Base-by-base conservation (phyloP, 2,113 vertebrate genomes). In the Hemibagrus wyckioides region DNA sequence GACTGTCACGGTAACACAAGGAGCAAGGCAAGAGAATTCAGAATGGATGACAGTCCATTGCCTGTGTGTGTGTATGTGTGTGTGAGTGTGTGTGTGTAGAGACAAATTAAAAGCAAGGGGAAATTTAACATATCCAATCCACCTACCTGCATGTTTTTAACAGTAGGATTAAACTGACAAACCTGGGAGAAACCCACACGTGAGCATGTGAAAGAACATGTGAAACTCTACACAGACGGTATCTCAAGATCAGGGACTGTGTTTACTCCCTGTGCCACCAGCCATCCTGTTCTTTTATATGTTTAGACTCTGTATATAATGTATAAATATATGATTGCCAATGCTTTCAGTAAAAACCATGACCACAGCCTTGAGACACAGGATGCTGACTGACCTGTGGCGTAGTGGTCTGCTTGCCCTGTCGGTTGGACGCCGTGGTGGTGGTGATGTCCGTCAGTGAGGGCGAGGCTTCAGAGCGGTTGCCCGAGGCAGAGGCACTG, bases 401-500 rank as follows among this genome's bases (percentile, higher is more conserved):
- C 0, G 95, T 97, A 5, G 96, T 96, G 0, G 97, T 97, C 76
- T 96, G 93, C 89, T 99, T 99, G 91, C 95, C 95, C 95, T 96
- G 96, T 92, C 97, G 96, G 94, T 97, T 99, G 0, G 97, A 97
- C 77, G 98, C 98, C 57, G 99, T 96, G 81, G 98, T 99, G 7
- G 98, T 99, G 56, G 97, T 99, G 88, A 98, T 98, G 94, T 99
- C 98, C 91, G 97, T 97, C 86, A 98, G 96, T 50, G 98, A 97
- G 0, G 98, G 98, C 89, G 97, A 98, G 84, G 98, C 97, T 93
- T 99, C 97, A 0, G 97, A 98, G 87, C 98, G 98, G 97, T 99
- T 99, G 84, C 97, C 97, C 36, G 98, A 97, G 30, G 97, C 97
- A 52, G 98, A 97, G 69, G 97, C 97, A 65, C 97, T 99, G 91